Evolutionary conservation across 2,113 vertebrate species (phyloP), one percentile per base, ranked within the genome.

Genomic region (Xyrauchen texanus): DNA sequence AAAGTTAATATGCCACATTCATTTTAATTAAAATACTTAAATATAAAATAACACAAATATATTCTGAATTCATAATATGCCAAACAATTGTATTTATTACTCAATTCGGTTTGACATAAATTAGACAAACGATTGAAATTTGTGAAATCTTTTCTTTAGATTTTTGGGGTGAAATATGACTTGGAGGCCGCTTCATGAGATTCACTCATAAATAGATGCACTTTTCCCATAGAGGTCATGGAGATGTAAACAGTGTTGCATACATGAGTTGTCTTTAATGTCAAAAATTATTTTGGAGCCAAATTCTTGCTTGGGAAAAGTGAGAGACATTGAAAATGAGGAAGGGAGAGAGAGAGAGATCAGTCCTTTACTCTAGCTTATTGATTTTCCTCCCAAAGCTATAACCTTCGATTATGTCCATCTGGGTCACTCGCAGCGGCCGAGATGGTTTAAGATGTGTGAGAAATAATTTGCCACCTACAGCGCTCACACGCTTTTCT

Each of bases 401-500:
- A 72, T 16, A 75, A 63, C n/a, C 15, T 66, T 61, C 13, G 7
- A 7, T 61, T n/a, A 1, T 61, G 12, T 76, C 72, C 72, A 79
- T 79, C 83, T 80, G 73, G 57, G 74, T 74, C 64, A 75, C 72
- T 79, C 64, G 46, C 80, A 81, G 72, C 72, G 77, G 83, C 69
- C 65, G 57, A 64, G 67, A 71, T 58, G 74, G 47, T 68, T 73
- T 83, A 21, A 71, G 66, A 78, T 34, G 75, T 83, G 68, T 66
- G 69, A 69, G 63, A 69, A 67, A 69, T 73, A 65, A 68, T 80
- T 83, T 68, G 73, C 64, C 74, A 68, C 74, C 68, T 68, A 52
- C 11, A 13, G 64, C 4, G 6, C 21, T 1, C 74, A 66, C 47
- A 45, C 21, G 3, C 34, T 34, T 34, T 69, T 52, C 51, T 65